Base-by-base conservation (phyloP, 2,888 invertebrate genomes). In the Philereme transversata region DNA sequence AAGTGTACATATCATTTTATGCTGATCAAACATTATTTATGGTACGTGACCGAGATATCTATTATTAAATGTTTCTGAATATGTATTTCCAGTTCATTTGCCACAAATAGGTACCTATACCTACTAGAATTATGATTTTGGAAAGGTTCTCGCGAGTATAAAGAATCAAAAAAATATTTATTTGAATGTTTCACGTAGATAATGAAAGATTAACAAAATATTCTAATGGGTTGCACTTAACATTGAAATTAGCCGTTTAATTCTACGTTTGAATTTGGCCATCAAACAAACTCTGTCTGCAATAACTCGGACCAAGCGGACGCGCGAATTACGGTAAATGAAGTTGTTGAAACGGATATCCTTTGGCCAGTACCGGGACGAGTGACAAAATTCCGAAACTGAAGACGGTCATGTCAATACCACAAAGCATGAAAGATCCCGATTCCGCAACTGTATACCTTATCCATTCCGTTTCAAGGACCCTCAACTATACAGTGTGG, bases 1-100 rank as follows among this genome's bases (percentile, higher is more conserved):
- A 86, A 84, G 75, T 78, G 68, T 77, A 78, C 77, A 83, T 82
- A 83, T 72, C 73, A 81, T 78, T 82, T 81, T 73, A 73, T 76
- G 74, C 79, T 80, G 78, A 78, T 75, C 79, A 82, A 83, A 83
- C 74, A 83, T 71, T 74, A 69, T 74, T 75, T 78, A 81, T 79
- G 36, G 36, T 69, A 65, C 64, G 58, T 66, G 71, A 69, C 73
- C 69, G 65, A 74, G 63, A 65, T 22, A 22, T 3, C 22, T 70
- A 57, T 51, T 6, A 46, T 56, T 57, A 45, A 66, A 64, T 64
- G 51, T 61, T 54, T 62, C 34, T 50, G 49, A 64, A 57, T 52
- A 50, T 53, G 48, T 49, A 40, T 49, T 60, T 52, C 55, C 60
- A 65, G 57, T 45, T 51, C 45, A 52, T 46, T 44, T 59, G 61